These are phyloP conservation scores for Chaetodon trifasciatus DNA, from an alignment of 2,797 vertebrate species.

Conservation along the genomic window DNA sequence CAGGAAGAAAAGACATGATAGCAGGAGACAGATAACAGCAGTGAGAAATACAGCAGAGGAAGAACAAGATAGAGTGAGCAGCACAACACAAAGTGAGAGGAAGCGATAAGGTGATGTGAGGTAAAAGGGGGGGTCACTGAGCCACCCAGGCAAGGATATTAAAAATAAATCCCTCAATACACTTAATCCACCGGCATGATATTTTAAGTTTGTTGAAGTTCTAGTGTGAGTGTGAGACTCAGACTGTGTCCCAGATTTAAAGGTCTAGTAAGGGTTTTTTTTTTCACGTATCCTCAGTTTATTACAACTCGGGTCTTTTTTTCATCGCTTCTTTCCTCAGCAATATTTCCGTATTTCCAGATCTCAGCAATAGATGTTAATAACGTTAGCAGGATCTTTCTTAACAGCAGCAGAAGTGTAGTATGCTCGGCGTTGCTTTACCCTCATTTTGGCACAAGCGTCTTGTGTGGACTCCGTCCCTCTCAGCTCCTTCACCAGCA, in stretches of 20 bases:
- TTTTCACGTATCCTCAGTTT: neutral
- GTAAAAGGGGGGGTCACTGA: slow-evolving; percentile 45
- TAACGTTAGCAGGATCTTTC: neutral
- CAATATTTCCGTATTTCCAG: neutral
- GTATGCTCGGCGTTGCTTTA: slow-evolving; percentile 79
- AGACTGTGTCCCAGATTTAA: slow-evolving; percentile 47
- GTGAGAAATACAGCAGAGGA: slow-evolving; percentile 18
- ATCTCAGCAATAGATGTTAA: neutral
- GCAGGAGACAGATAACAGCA: slow-evolving; percentile 19
- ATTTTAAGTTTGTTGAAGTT: slow-evolving; percentile 38
- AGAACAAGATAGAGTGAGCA: slow-evolving; percentile 4
- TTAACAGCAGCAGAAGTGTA: neutral
- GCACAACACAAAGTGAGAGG: slow-evolving; percentile 8
- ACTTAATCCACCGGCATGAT: slow-evolving; percentile 53
- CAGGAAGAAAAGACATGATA: slow-evolving; percentile 32
- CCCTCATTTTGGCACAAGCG: slow-evolving; percentile 99
- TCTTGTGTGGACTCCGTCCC: slow-evolving; percentile 99
- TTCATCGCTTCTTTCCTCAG: neutral
- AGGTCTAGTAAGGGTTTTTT: slow-evolving; percentile 12
- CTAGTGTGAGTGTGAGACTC: slow-evolving; percentile 20
- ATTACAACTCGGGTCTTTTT: neutral
- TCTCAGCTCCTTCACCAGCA: slow-evolving; percentile 98
- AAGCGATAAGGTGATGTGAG: slow-evolving; percentile 44
- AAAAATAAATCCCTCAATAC: slow-evolving; percentile 61
- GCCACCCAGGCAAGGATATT: slow-evolving; percentile 44